These are phyloP conservation scores for Myiothlypis coronata DNA, from an alignment of 2,797 vertebrate species.

Conservation along the genomic window DNA sequence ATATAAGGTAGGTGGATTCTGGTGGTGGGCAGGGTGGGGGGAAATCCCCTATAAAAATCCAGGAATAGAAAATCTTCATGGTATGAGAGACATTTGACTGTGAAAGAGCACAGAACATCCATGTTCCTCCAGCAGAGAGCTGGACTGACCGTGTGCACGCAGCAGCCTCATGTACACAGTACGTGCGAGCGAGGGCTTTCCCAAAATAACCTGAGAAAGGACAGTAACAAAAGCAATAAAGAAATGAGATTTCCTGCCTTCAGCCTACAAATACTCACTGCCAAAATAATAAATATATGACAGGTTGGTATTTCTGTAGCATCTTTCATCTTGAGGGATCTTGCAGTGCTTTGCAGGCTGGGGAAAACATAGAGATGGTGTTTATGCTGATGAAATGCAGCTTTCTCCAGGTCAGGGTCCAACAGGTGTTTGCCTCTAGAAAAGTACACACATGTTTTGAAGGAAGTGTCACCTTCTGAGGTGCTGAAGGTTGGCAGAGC, in stretches of 20 bases:
- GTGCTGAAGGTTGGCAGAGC: background rate
- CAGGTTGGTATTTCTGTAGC: background rate
- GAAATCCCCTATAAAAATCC: background rate
- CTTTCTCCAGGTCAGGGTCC: background rate
- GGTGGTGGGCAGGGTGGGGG: fast-evolving
- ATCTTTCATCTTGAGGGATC: background rate
- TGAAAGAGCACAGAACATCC: background rate
- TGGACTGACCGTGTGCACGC: background rate
- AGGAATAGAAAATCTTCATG: background rate
- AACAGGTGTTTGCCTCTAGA: background rate
- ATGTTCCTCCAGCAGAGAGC: background rate
- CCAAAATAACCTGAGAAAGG: slow-evolving; percentile 24
- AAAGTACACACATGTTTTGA: background rate
- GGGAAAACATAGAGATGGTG: fast-evolving
- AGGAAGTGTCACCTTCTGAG: background rate
- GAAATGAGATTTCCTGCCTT: background rate
- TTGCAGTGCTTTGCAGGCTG: background rate
- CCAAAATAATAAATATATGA: slow-evolving; percentile 14
- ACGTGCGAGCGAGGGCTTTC: background rate
- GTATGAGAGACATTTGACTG: background rate
- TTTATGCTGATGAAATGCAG: background rate
- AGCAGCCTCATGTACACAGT: background rate
- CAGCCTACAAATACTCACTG: background rate
- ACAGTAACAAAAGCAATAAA: background rate
- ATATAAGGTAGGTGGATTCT: background rate